Base-by-base conservation (phyloP, 2,888 invertebrate genomes). In the Carpatolechia fugitivella region DNA sequence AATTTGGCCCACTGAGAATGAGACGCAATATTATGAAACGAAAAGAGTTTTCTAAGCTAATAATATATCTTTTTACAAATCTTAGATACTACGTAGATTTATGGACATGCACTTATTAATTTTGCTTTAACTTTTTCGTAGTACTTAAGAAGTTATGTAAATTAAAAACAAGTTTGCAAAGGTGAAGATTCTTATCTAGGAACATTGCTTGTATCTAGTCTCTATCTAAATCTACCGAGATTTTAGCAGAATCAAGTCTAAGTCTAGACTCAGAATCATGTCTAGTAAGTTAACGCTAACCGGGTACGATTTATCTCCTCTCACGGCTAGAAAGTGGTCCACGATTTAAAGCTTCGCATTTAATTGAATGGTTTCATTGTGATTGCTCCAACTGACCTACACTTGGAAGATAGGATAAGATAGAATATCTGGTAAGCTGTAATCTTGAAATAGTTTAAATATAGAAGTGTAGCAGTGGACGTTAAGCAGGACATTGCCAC, bases 231-330 rank as follows among this genome's bases (percentile, higher is more conserved):
- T 18, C 18, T 10, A 20, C 11, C 11, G 11, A n/a, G 35, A 41
- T 18, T 11, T 41, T 41, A 58, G 57, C 52, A 56, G 56, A 52
- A 55, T 44, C 54, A 53, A 59, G 51, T 24, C 5, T n/a, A 24
- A 18, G 40, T 44, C 44, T 44, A 14, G 44, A 13, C 49, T 48
- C 41, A 51, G 31, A 54, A 57, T 59, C 59, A 61, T 48, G 57
- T 56, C 58, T 57, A 35, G 46, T 55, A 35, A 50, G 54, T 52
- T 55, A 36, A 58, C 44, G 54, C 51, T 49, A 55, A 56, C 54
- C 51, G 29, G 40, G 16, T 44, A 40, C 36, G 36, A 56, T 57
- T 54, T 53, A 57, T 49, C 49, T 47, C 30, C 36, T 38, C 55
- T 55, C 36, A 13, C n/a, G 50, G 35, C 46, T 51, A 55, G 55